Base-by-base conservation (phyloP, 2,113 vertebrate genomes). In the Furnarius figulus region DNA sequence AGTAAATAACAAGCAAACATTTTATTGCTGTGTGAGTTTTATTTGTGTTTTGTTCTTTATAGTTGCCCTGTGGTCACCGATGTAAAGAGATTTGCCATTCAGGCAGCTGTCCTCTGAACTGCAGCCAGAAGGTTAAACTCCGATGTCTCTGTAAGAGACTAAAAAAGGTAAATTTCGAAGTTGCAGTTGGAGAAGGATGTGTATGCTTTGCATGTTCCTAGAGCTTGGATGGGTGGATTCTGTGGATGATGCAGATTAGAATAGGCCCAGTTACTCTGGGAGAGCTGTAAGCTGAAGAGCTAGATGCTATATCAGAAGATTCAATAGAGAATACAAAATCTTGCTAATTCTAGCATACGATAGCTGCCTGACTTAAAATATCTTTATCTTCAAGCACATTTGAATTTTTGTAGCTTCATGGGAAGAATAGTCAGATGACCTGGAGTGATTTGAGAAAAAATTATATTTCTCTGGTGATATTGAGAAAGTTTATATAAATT, bases 91-190 rank as follows among this genome's bases (percentile, higher is more conserved):
- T 98, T 73, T 99, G 99, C 93, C 99, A 99, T 95, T 97, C 98
- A 33, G 99, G 98, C 52, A 96, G 92, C 67, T 99, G 99, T 96
- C 98, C 97, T 83, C 97, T 98, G 85, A 98, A 96, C 70, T 99
- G 99, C 96, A 98, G 96, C 85, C 99, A 99, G 97, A 99, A 98
- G 94, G 99, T 99, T 77, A 99, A 99, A 95, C 96, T 99, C 67
- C 98, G 98, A 50, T 99, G 99, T 96, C 98, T 99, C 70, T 99
- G 99, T 97, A 99, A 98, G 93, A 99, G 99, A 95, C 98, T 99
- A 68, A 99, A 99, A 96, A 99, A 99, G 99, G 99, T 99, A 97
- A 77, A 59, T 93, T 90, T 87, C 24, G 42, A 84, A 81, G 18
- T 77, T 88, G 28, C 19, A 27, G 1, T 55, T 91, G 59, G 40